Evolutionary conservation across 1,140 invertebrate genomes (phyloP), one percentile per base, ranked within the genome.

Genomic region (Colletes gigas): DNA sequence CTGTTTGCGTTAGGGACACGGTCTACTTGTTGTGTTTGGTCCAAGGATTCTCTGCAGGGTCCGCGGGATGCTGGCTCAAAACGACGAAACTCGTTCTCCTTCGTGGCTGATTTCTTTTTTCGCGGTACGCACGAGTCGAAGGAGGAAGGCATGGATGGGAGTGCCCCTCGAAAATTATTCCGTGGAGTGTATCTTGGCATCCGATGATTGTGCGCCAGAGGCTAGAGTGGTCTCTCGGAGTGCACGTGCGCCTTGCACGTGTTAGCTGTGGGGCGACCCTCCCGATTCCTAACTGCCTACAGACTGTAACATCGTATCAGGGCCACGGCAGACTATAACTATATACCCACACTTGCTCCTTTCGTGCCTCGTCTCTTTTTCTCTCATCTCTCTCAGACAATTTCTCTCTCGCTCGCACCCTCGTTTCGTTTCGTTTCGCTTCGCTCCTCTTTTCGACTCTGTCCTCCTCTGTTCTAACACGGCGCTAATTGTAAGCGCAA

Each of bases 191-290:
- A 92, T 92, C 89, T 91, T 92, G 90, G 91, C 90, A 92, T 92
- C 89, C 88, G 87, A 92, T 91, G 91, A 92, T 92, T 92, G 90
- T 89, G 81, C 83, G 89, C 90, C 90, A 84, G 88, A 91, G 90
- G 90, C 91, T 88, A 90, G 88, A 91, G 90, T 85, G 88, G 86
- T 87, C 83, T 88, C 87, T 89, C 85, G 86, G 85, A 92, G 91
- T 92, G 91, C 91, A 92, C 91, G 91, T 92, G 91, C 91, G 90
- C 83, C 81, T 89, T 91, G 91, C 91, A 92, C 91, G 91, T 92
- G 91, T 92, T 91, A 92, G 88, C 90, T 88, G 88, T 90, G 90
- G 88, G 82, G 85, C 91, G 91, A 91, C 90, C 88, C 91, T 91
- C 89, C 90, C 88, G 88, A 91, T 91, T 89, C 90, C 86, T 90